A percentile compares a stretch with the other conserved stretches of the same genome.
These are phyloP conservation scores for Anomalospiza imberbis DNA, from an alignment of 2,797 vertebrate species.

Conservation along the genomic window DNA sequence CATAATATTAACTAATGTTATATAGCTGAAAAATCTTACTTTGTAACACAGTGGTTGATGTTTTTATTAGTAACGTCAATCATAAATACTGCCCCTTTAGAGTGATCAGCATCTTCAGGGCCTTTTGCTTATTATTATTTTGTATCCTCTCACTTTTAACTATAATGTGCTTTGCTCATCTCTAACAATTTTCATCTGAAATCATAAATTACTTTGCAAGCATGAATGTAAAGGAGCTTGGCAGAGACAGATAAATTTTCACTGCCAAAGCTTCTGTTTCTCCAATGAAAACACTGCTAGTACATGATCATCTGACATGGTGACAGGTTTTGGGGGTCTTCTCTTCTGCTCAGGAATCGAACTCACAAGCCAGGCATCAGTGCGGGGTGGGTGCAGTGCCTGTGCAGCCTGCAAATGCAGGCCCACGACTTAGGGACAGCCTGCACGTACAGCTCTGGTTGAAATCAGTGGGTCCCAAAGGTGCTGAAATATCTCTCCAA, in stretches of 20 bases:
- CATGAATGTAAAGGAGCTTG: neutral
- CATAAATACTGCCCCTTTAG: neutral
- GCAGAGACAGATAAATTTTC: neutral
- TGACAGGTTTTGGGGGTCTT: neutral
- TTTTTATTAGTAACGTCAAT: neutral
- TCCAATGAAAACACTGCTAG: neutral
- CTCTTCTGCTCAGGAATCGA: neutral
- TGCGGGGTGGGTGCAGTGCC: neutral
- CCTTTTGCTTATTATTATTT: neutral
- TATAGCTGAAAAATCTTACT: neutral
- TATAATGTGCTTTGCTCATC: neutral
- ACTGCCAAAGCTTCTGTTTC: neutral
- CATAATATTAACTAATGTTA: neutral
- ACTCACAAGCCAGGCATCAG: neutral
- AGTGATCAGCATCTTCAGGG: neutral
- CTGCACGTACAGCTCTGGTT: neutral
- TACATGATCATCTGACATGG: neutral
- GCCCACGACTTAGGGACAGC: accelerated
- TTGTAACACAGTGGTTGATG: neutral
- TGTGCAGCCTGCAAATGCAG: neutral
- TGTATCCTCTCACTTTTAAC: neutral
- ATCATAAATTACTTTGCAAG: constrained; percentile 26
- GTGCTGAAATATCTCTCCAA: neutral
- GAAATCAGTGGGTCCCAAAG: neutral
- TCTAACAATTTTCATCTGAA: constrained; percentile 6